Evolutionary conservation across 2,888 invertebrate species (phyloP).

Genomic region (Smittia aterrima): DNA sequence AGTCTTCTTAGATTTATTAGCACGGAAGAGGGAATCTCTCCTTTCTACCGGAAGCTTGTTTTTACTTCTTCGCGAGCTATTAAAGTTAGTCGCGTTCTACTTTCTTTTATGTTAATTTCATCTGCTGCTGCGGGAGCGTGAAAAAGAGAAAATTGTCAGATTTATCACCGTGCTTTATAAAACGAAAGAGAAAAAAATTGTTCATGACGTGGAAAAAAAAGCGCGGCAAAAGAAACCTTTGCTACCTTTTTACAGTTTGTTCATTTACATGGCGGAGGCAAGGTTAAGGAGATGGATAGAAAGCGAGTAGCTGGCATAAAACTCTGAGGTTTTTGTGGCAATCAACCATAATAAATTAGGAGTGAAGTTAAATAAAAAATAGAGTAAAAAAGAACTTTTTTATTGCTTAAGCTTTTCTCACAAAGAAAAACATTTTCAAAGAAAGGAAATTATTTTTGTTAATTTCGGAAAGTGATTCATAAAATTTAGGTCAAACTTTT

Average conservation of each 20-base stretch:
- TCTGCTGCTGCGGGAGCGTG: not conserved
- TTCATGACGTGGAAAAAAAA: not conserved
- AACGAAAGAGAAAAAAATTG: not conserved
- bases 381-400: not conserved
- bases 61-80: not conserved
- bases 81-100: not conserved
- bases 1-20: no score
- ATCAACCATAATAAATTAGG: constrained; percentile 29
- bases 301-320: not conserved
- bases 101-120: not conserved
- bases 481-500: no score
- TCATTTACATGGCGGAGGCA: not conserved
- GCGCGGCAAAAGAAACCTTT: not conserved
- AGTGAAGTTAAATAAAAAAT: not conserved
- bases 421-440: not conserved
- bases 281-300: not conserved
- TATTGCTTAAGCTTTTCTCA: not conserved
- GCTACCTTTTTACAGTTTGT: not conserved
- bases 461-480: no score
- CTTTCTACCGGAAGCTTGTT: not conserved
- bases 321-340: constrained; percentile 16
- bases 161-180: not conserved
- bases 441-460: no score
- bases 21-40: not conserved
- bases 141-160: constrained; percentile 4